Base-by-base conservation (phyloP, 1,140 invertebrate species). In the Neotoxoptera formosana region DNA sequence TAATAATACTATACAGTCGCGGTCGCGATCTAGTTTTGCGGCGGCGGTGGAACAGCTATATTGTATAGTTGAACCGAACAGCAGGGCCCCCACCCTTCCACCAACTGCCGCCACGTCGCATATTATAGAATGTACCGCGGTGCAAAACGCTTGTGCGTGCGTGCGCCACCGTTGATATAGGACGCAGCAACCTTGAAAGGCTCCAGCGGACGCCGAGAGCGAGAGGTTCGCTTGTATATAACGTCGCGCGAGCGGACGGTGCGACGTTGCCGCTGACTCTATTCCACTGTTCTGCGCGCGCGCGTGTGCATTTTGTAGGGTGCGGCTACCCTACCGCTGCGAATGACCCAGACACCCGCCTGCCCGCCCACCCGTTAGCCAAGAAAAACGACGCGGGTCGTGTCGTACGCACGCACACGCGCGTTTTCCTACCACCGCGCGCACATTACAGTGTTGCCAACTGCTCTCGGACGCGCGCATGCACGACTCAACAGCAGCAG, bases 321-420 rank as follows among this genome's bases (percentile, higher is more conserved):
- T 88, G 87, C 87, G 87, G 87, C 87, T 51, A 88, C 87, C 87
- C 87, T 51, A 88, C 87, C 48, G 11, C 30, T 45, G 11, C 36
- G 36, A 25, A 4, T 9, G 23, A n/a, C 84, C 60, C 60, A 2
- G 60, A 67, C 60, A 67, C 60, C 60, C 36, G 36, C 23, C 83
- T 21, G 23, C 6, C 83, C 83, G 21, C 41, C 41, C 84, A 17
- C 7, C 86, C 30, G 83, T 25, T 11, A 30, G 11, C 0, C 41
- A 45, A 30, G 45, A 86, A 86, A 86, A 86, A 86, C 84, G 41
- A 86, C 25, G 25, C 84, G 6, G 41, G 9, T 9, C 21, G 23
- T 25, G 21, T 25, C 8, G 83, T 36, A 84, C 83, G 41, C 23
- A 47, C 84, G 84, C 84, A 86, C 84, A 30, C 25, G 36, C 84